Conservation (phyloP, 2,797 vertebrate genomes). For the Yasuhikotakia modesta region DNA sequence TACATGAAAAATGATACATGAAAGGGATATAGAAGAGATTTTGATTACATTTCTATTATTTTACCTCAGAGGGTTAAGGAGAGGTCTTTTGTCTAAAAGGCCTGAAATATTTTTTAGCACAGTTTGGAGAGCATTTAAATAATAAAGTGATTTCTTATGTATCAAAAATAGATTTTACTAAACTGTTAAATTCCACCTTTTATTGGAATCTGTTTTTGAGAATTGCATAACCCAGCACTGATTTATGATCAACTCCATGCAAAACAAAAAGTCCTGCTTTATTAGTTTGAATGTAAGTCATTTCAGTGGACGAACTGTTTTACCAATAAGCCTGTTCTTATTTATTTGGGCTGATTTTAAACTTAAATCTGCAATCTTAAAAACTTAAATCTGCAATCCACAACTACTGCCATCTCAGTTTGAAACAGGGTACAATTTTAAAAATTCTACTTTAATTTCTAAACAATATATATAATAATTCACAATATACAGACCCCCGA, state of each 20-base stretch:
- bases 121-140: constrained; percentile 36
- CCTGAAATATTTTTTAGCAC: constrained; percentile 32
- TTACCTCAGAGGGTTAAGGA: constrained; percentile 8
- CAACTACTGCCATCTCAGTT: no score
- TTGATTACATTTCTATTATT: constrained; percentile 35
- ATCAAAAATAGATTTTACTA: no score
- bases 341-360: constrained; percentile 44
- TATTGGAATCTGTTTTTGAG: background rate
- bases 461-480: no score
- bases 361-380: no score
- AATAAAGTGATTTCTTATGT: background rate
- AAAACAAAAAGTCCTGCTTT: background rate
- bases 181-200: background rate
- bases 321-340: constrained; percentile 32
- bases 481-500: no score
- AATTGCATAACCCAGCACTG: background rate
- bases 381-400: no score
- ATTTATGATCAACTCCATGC: background rate
- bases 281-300: constrained; percentile 13
- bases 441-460: no score
- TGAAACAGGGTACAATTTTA: no score
- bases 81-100: constrained; percentile 2
- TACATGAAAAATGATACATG: no score
- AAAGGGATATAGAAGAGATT: constrained; percentile 49
- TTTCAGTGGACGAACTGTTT: constrained; percentile 40